Evolutionary conservation across 2,888 invertebrate species (phyloP).

Genomic region (Conomelus anceps): DNA sequence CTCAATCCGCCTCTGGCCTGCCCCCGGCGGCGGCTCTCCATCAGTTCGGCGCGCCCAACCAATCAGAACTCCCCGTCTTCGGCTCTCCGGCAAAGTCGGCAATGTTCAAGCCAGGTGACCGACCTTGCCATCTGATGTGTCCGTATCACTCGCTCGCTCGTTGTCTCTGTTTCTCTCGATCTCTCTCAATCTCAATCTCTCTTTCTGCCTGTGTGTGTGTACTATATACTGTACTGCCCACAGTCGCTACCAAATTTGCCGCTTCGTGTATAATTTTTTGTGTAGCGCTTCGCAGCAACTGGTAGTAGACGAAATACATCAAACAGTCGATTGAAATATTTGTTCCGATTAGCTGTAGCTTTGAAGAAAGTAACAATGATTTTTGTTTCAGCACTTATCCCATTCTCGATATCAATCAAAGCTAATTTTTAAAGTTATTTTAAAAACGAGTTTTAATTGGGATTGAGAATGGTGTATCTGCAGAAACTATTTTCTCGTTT

Average conservation of each 20-base stretch:
- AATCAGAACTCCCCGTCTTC: constrained; percentile 29
- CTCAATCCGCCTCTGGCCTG: background rate
- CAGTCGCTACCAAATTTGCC: background rate
- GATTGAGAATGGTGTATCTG: no score
- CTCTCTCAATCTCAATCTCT: background rate
- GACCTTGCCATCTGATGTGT: background rate
- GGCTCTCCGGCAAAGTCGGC: constrained; percentile 29
- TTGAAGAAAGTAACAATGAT: no score
- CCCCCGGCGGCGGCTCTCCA: constrained; percentile 29
- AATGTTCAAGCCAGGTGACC: constrained; percentile 24
- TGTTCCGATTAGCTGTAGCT: no score
- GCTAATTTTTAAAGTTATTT: no score
- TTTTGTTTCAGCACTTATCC: no score
- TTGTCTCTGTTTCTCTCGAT: background rate
- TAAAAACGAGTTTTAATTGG: no score
- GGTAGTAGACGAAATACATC: background rate
- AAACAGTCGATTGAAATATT: background rate
- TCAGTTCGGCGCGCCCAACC: no score
- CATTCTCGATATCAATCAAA: no score
- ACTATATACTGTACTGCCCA: background rate
- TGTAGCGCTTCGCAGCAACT: background rate
- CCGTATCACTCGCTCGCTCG: no score
- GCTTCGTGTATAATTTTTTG: background rate
- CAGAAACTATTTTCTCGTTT: no score
- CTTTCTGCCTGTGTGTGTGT: background rate